Evolutionary conservation across 2,888 invertebrate species (phyloP), one percentile per base, ranked within the genome.

Genomic region (Cosmopolites sordidus): DNA sequence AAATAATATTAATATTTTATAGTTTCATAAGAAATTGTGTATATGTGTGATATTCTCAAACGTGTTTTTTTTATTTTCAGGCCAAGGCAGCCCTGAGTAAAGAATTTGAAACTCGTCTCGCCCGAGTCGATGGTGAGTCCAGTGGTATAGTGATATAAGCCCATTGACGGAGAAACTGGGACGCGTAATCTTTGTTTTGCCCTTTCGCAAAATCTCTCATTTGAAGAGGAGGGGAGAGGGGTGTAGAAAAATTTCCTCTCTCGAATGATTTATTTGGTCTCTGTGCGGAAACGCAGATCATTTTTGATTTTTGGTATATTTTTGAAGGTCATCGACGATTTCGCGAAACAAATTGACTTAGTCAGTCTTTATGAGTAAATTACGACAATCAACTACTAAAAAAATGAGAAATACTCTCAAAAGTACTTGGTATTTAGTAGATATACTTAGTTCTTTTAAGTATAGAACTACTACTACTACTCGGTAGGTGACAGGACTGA

Each of bases 81-180:
- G 73, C 72, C 22, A 73, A 72, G 65, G 60, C 66, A 42, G 72
- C 72, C 6, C 63, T 75, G 37, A 60, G 58, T 50, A 73, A 73
- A 59, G 75, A 74, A 61, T 75, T 74, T 54, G 74, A 75, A 62
- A 72, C 69, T 39, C 66, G 74, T 47, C 60, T 74, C 43, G 70
- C 73, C 11, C 62, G 71, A 59, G 68, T 68, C 15, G 75, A 75
- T 51, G 69, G 66, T 27, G 73, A 73, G 63, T 59, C 64, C 30
- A 33, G 33, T 11, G 33, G 33, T 4, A 58, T 64, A 39, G 52
- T 58, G 45, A 50, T 56, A 48, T 56, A 56, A 51, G n/a, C 12
- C 33, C 33, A 33, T 4, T 11, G 12, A n/a, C 33, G 33, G 33
- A 33, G 11, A 33, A 33, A 45, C 15, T 18, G 17, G 45, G 14